These are phyloP conservation scores for Ferdinandea cuprea DNA, from an alignment of 2,888 invertebrate genomes.

Conservation along the genomic window DNA sequence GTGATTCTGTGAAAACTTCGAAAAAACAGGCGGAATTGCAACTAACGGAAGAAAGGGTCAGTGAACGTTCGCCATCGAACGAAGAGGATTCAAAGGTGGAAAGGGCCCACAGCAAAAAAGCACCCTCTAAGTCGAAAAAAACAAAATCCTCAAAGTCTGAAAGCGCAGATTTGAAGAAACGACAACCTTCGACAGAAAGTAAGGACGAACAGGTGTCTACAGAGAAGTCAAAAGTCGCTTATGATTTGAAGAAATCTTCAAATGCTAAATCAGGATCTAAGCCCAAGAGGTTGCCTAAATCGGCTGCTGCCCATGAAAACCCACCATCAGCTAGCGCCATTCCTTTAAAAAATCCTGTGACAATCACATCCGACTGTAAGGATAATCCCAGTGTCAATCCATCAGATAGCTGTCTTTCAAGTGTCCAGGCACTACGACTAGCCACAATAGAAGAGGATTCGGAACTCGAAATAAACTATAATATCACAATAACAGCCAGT, in stretches of 20 bases:
- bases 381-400: background rate
- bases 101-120: background rate
- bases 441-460: constrained; percentile 33
- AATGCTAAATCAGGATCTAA: background rate
- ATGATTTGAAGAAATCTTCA: background rate
- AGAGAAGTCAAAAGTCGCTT: background rate
- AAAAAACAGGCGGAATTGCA: background rate
- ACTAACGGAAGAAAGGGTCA: background rate
- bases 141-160: background rate
- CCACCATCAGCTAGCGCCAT: background rate
- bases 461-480: background rate
- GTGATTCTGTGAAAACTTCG: background rate
- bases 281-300: background rate
- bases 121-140: background rate
- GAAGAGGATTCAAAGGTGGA: background rate
- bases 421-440: constrained; percentile 23
- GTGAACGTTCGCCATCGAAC: background rate
- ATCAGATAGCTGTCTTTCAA: constrained; percentile 1
- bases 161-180: background rate
- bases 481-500: constrained; percentile 4
- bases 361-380: background rate
- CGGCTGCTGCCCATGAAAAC: background rate
- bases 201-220: background rate
- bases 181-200: background rate
- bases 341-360: background rate